Evolutionary conservation across 2,888 invertebrate species (phyloP), one percentile per base, ranked within the genome.

Genomic region (Caenorhabditis afra): DNA sequence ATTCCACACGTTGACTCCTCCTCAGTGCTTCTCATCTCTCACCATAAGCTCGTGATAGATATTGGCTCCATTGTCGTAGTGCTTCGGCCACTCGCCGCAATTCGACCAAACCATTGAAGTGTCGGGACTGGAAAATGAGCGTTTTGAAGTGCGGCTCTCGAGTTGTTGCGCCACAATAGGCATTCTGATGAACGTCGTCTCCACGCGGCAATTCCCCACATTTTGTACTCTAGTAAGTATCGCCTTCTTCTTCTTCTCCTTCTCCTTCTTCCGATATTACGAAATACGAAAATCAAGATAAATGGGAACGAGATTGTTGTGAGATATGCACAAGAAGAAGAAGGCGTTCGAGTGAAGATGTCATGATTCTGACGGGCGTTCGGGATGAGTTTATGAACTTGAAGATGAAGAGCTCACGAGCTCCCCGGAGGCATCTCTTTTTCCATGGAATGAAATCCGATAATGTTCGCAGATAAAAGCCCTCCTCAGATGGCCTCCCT

Each of bases 1-100:
- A 16, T 4, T 14, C 12, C 16, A 4, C 22, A 29, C 23, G 1
- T 1, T 12, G 16, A n/a, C 16, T 1, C 16, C 39, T 16, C 2
- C 10, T 66, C 4, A 16, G n/a, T 20, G 1, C 14, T 8, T 50
- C 16, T 29, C 7, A 3, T 29, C 20, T 1, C 49, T 41, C 23
- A 81, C 79, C 80, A 80, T 71, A 16, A 84, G 65, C 55, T 84
- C 81, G 50, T 84, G 84, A 57, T 84, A 84, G 39, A 83, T 77
- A 50, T 83, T 75, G 29, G 55, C 41, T 37, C 39, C 65, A 55
- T 75, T 66, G 47, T 74, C 70, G 55, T 75, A 70, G 41, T 79
- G 57, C 41, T 75, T 70, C 35, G 62, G 71, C 70, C 68, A 79
- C 41, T 74, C 74, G 35, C 59, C 58, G 44, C 73, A 61, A 53